Evolutionary conservation across 2,888 invertebrate genomes (phyloP), one percentile per base, ranked within the genome.

Genomic region (Sycophila texana): DNA sequence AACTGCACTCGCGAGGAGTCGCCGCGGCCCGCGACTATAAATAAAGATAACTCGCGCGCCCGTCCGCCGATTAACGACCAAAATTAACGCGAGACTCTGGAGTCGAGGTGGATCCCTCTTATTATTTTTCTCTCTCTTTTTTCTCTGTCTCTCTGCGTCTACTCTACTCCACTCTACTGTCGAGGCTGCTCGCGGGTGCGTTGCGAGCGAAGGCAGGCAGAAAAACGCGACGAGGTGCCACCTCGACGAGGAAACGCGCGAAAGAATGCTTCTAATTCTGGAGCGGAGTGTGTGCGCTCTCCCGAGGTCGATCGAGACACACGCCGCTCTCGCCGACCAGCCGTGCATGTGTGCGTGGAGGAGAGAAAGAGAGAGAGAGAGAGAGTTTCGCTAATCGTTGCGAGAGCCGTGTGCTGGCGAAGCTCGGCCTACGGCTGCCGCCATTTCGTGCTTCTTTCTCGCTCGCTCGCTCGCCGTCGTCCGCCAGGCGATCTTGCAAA

Each of bases 401-500:
- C 39, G 66, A 57, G 74, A 67, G 75, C 55, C 7, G 60, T 68
- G 74, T 58, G 39, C 39, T 22, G n/a, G 68, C n/a, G 51, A 39
- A 39, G 49, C 18, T 30, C 49, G 30, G 49, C 18, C 14, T 57
- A 61, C 55, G n/a, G 74, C 68, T 39, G 78, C 81, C 81, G 81
- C 81, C 81, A 81, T 81, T 81, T 78, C 81, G 81, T 81, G 81
- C 75, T 77, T 77, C 81, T 78, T 81, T 78, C 72, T 74, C 72
- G 67, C 53, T 61, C 63, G 74, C 68, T 76, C 61, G 72, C 53
- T 26, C 30, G 55, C 18, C 22, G 39, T 30, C 13, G 66, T 12
- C 12, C 55, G 72, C 18, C 4, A 3, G n/a, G 18, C 67, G 7
- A 1, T 20, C 5, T 18, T 63, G 26, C 14, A 39, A 13, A 30